Percentiles rank a stretch among this genome's conserved stretches.
phyloP scores from a whole-genome alignment of 2,888 invertebrate species.

The Autographa gamma region DNA sequence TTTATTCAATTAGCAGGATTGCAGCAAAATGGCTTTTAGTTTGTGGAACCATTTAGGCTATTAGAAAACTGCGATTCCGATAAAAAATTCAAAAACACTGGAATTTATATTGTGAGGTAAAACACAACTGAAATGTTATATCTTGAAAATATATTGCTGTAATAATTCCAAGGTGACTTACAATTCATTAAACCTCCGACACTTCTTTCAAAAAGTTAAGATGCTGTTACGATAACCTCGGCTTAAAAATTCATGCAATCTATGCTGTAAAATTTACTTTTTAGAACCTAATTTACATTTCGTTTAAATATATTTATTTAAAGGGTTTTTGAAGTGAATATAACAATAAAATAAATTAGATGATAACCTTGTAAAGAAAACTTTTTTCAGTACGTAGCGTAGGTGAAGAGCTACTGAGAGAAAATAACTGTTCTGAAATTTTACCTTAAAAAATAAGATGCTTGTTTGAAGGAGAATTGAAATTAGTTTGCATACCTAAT shows the following conservation, averaged over 20 bases:
- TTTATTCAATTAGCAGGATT: too few species aligned
- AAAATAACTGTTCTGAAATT: too few species aligned
- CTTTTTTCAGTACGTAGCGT: not conserved
- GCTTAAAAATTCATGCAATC: not conserved
- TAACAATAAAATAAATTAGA: not conserved
- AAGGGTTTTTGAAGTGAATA: not conserved
- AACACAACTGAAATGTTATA: too few species aligned
- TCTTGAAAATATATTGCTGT: too few species aligned
- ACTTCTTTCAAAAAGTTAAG: conserved; percentile 3
- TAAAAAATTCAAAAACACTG: too few species aligned
- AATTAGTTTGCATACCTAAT: not conserved
- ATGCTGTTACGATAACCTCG: not conserved
- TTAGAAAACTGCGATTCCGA: too few species aligned
- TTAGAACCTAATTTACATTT: not conserved
- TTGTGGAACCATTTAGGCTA: too few species aligned
- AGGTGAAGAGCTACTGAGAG: too few species aligned
- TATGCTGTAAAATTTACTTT: not conserved
- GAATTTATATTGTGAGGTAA: too few species aligned
- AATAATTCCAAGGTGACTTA: not conserved
- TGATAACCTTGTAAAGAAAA: not conserved
- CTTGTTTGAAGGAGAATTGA: not conserved
- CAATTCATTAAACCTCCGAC: not conserved
- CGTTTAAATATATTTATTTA: not conserved
- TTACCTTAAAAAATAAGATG: too few species aligned
- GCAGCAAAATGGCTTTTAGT: too few species aligned